Evolutionary conservation across 1,140 invertebrate species (phyloP), one percentile per base, ranked within the genome.

Genomic region (Penaeus chinensis): DNA sequence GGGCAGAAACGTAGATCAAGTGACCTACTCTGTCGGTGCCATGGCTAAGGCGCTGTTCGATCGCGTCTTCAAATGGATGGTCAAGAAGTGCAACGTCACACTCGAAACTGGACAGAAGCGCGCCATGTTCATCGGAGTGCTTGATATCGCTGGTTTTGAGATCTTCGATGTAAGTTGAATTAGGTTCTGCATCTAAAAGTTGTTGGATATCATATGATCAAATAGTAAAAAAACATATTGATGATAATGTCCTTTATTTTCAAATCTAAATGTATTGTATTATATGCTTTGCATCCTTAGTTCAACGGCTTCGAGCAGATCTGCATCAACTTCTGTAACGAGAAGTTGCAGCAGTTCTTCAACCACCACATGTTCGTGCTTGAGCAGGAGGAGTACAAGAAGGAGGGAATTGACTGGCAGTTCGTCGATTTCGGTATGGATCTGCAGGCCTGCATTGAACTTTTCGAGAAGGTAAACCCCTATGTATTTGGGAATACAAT

Each of bases 371-470:
- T 74, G 71, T 74, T 74, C 71, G 71, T 74, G 42, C 71, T 74
- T 4, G 71, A 74, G 42, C 71, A 74, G 11, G 71, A 74, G 24
- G 71, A 74, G 42, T 74, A 74, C 10, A 74, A 74, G 24, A 74
- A 37, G 5, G 71, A 74, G 42, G 71, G 71, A 22, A 74, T 74
- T 24, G 42, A 74, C 71, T 74, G 71, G 71, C 18, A 19, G 27
- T 74, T 74, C 20, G 71, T 74, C 71, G 71, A 74, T 24, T 74
- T 74, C 10, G 71, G 98, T 94, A 98, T 99, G 96, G 98, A 99
- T 94, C 95, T 99, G 92, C 95, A 96, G 93, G 95, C 97, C 93
- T 99, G 98, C 95, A 99, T 99, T 95, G 98, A 99, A 93, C 95
- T 99, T 92, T 99, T 99, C 93, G 98, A 99, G 94, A 99, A 99